phyloP scores from a whole-genome alignment of 2,113 vertebrate genomes.

The Protobothrops flavoviridis region DNA sequence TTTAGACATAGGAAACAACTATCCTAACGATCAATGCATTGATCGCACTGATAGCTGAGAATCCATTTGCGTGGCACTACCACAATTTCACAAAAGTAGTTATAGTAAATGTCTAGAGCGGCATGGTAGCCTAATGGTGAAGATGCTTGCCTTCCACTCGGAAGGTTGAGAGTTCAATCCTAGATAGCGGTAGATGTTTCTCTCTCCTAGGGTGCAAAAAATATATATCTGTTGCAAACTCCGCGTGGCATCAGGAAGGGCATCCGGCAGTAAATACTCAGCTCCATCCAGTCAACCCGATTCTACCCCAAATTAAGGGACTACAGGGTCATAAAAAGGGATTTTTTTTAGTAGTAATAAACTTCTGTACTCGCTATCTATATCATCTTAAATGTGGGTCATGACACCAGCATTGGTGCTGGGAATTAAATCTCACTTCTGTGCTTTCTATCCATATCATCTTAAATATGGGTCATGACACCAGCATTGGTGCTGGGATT shows the following conservation, averaged over 20 bases:
- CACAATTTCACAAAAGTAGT: not conserved
- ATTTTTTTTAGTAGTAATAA: not conserved
- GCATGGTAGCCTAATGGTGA: not conserved
- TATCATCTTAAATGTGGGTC: not conserved
- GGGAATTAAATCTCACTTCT: not conserved
- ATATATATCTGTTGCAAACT: too few species aligned
- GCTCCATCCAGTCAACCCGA: too few species aligned
- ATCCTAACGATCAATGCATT: not conserved
- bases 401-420: too few species aligned
- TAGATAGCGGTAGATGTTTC: too few species aligned
- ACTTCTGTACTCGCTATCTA: not conserved
- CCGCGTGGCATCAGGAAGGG: too few species aligned
- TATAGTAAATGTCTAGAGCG: not conserved
- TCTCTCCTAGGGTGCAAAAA: too few species aligned
- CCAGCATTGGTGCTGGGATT: not conserved
- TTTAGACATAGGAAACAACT: not conserved
- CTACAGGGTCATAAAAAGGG: not conserved
- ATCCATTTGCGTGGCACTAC: not conserved
- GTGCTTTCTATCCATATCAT: not conserved
- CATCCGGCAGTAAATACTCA: too few species aligned
- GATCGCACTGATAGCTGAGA: not conserved
- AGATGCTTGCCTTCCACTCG: too few species aligned
- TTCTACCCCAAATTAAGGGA: too few species aligned
- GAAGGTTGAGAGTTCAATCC: too few species aligned
- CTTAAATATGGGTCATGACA: not conserved